Conservation (phyloP, 2,113 vertebrate genomes). For the Cettia cetti region DNA sequence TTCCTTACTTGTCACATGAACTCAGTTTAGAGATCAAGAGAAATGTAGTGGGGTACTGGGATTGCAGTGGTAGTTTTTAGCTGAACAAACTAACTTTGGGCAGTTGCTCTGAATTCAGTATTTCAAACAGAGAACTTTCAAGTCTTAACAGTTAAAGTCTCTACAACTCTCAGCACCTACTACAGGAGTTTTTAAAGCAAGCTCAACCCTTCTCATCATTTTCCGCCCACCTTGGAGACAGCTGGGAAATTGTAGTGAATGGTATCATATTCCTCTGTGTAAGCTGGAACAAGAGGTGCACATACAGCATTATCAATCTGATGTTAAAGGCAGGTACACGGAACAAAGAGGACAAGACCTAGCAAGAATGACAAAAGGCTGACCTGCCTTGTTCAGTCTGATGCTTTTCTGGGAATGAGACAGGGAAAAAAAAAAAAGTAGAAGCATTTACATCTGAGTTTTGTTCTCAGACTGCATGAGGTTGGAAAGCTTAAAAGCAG, state of each 20-base stretch:
- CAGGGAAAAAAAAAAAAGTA: not conserved
- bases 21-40: not conserved
- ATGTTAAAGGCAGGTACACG: not conserved
- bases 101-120: not conserved
- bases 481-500: not conserved
- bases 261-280: not conserved
- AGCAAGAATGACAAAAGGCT: not conserved
- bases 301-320: not conserved
- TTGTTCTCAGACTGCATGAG: not conserved
- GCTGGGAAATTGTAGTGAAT: not conserved
- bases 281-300: not conserved
- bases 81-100: not conserved
- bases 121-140: not conserved
- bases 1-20: not conserved
- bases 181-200: not conserved
- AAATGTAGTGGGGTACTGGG: not conserved
- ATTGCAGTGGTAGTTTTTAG: not conserved
- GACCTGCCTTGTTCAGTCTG: not conserved
- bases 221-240: accelerated
- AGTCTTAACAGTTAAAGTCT: not conserved
- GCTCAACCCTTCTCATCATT: not conserved
- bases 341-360: not conserved
- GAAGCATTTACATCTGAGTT: not conserved
- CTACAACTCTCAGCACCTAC: not conserved
- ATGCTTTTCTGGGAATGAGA: not conserved